Conservation (phyloP, 2,797 vertebrate genomes). For the Sebastes hubbsi region DNA sequence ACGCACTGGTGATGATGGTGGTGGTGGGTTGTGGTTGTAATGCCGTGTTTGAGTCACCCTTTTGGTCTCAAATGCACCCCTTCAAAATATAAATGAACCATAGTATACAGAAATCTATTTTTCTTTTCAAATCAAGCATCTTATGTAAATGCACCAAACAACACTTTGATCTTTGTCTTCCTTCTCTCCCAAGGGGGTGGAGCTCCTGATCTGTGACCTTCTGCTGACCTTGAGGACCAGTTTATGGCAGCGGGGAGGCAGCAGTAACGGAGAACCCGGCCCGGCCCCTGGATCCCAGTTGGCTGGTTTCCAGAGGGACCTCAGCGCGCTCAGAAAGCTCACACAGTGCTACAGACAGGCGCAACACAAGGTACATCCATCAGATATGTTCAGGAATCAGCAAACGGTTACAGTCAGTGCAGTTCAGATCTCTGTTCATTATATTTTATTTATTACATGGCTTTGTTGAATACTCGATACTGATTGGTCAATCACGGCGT, state of each 20-base stretch:
- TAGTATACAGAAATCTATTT: neutral
- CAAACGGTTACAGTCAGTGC: neutral
- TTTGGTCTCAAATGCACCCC: too few species aligned
- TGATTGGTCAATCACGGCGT: too few species aligned
- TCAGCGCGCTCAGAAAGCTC: conserved; percentile 92
- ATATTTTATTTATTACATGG: neutral
- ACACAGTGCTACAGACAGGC: conserved; percentile 92
- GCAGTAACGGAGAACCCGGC: conserved; percentile 89
- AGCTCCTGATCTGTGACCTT: conserved; percentile 94
- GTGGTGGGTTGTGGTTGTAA: neutral
- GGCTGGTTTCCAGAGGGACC: conserved; percentile 95
- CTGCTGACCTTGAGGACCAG: conserved; percentile 93
- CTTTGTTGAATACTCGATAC: too few species aligned
- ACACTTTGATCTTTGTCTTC: neutral
- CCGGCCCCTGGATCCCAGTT: conserved; percentile 88
- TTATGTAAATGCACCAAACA: neutral
- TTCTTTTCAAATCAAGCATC: neutral
- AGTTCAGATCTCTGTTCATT: neutral
- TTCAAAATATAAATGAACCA: neutral
- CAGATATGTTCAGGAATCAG: neutral
- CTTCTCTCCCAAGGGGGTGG: conserved; percentile 84
- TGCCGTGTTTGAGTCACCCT: neutral
- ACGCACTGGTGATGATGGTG: neutral
- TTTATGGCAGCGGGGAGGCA: conserved; percentile 89
- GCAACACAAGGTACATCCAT: conserved; percentile 89